Evolutionary conservation across 2,888 invertebrate genomes (phyloP).

Genomic region (Caenorhabditis becei): DNA sequence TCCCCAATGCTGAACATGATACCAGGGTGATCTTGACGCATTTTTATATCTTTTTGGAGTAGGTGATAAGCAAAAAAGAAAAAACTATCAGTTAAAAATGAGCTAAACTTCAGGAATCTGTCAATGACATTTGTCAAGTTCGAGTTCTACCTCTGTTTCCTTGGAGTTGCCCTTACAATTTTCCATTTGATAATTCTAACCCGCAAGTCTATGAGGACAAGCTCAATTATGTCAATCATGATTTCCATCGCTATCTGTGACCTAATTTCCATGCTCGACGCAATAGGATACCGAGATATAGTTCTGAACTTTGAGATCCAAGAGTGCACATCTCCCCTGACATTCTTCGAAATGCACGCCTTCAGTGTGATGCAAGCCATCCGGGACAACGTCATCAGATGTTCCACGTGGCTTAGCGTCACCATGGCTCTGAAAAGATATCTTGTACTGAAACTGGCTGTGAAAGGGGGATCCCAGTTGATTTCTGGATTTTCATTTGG

Average conservation of each 20-base stretch:
- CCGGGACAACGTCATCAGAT: constrained; percentile 7
- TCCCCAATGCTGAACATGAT: too few relatives aligned
- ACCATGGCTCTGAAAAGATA: neutral
- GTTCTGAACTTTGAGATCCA: too few relatives aligned
- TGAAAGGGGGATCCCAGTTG: too few relatives aligned
- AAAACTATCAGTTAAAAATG: too few relatives aligned
- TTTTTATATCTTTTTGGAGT: too few relatives aligned
- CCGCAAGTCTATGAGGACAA: neutral
- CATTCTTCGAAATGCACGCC: too few relatives aligned
- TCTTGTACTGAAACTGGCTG: neutral
- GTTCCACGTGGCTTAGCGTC: constrained; percentile 20
- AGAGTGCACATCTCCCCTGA: neutral
- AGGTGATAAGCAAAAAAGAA: too few relatives aligned
- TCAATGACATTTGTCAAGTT: neutral
- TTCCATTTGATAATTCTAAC: constrained; percentile 19
- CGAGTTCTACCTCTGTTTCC: constrained; percentile 4
- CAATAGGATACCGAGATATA: neutral
- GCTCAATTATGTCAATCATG: constrained; percentile 11
- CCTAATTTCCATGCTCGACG: neutral
- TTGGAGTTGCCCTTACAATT: constrained; percentile 1
- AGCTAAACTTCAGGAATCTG: too few relatives aligned
- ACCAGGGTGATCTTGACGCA: too few relatives aligned
- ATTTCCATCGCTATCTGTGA: constrained; percentile 16
- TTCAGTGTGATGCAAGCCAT: neutral
- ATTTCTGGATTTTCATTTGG: too few relatives aligned